Evolutionary conservation across 2,888 invertebrate species (phyloP), one percentile per base, ranked within the genome.

Genomic region (Cataglyphis rosenhaueri): DNA sequence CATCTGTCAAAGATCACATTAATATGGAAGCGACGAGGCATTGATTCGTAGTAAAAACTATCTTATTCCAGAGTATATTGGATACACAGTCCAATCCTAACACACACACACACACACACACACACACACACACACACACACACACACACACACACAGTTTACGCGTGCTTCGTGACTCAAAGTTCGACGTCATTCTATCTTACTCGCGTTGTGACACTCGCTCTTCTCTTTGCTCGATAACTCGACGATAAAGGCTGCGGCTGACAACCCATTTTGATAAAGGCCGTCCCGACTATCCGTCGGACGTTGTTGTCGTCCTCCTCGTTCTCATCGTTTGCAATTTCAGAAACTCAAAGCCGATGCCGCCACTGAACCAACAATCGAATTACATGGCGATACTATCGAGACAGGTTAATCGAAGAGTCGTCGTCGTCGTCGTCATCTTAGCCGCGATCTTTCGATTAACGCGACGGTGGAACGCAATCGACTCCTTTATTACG

Each of bases 201-300:
- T 55, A 59, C 76, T 76, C 38, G 68, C 61, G 21, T 62, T 41
- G 44, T 48, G 59, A 75, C 81, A 62, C 73, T 64, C 38, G 62
- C 81, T 61, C 73, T 79, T 71, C 84, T 85, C 87, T 74, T 81
- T 78, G 65, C 81, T 76, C 85, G 90, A 88, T 91, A 90, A 88
- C 88, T 85, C 70, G 71, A 85, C 88, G 92, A 93, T 92, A 93
- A 92, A 92, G 91, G 91, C 93, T 93, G 93, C 88, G 89, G 86
- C 88, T 92, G 93, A 93, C 93, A 93, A 92, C 89, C 91, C 89
- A 92, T 92, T 93, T 92, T 89, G 93, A 93, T 92, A 93, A 92
- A 92, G 90, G 61, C 61, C 74, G 78, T 62, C 85, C 82, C 87
- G 84, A 84, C 85, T 79, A 74, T 84, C 83, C 78, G 44, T 65